phyloP scores from a whole-genome alignment of 2,888 invertebrate genomes.

The Coronaproctus castanopsis region DNA sequence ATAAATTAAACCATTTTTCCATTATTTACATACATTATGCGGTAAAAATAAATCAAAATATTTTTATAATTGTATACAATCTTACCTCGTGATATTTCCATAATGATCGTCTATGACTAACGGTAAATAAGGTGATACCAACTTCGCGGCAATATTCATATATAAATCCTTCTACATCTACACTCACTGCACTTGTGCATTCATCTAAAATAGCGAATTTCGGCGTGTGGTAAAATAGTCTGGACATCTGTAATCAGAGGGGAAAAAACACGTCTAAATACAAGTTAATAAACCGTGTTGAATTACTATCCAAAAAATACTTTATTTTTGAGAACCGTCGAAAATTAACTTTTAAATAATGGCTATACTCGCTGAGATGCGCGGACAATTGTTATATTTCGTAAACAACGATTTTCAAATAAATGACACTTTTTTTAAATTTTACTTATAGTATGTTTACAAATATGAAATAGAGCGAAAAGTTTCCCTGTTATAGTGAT shows the following conservation, averaged over 20 bases:
- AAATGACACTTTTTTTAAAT: too few relatives aligned
- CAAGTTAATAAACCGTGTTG: not conserved
- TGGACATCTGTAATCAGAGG: conserved; percentile 55
- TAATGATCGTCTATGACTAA: conserved; percentile 89
- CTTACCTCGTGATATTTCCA: conserved; percentile 91
- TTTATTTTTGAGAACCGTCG: not conserved
- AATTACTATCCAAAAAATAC: conserved; percentile 9
- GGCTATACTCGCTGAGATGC: too few relatives aligned
- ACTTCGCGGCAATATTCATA: conserved; percentile 79
- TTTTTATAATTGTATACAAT: too few relatives aligned
- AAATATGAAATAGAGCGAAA: too few relatives aligned
- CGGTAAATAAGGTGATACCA: conserved; percentile 86
- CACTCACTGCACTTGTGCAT: conserved; percentile 95
- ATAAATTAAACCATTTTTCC: too few relatives aligned
- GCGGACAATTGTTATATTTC: too few relatives aligned
- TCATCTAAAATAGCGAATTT: conserved; percentile 98
- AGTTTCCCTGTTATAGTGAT: too few relatives aligned
- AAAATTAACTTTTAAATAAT: too few relatives aligned
- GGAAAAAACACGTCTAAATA: not conserved
- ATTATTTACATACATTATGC: too few relatives aligned
- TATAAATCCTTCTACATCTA: conserved; percentile 95
- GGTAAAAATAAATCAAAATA: too few relatives aligned
- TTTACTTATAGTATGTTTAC: too few relatives aligned
- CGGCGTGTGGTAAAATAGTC: conserved; percentile 89
- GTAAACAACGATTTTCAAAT: too few relatives aligned